These are phyloP conservation scores for Halyomorpha halys DNA, from an alignment of 1,140 invertebrate species.

Conservation along the genomic window DNA sequence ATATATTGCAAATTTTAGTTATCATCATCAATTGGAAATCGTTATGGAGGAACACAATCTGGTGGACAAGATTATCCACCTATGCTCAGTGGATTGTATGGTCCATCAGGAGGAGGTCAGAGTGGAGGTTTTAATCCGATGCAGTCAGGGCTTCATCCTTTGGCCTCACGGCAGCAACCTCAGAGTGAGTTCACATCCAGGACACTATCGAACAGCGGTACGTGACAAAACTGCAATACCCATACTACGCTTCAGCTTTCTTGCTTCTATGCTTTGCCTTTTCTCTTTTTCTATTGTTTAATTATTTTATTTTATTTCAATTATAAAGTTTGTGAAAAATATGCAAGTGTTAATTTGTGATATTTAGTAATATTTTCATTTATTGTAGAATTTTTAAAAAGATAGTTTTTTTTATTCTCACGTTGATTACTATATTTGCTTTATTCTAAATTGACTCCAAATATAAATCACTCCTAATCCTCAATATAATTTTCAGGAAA, in stretches of 20 bases:
- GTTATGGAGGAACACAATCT: neutral
- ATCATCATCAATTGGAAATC: constrained; percentile 4
- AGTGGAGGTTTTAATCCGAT: constrained; percentile 23
- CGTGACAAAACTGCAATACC: constrained; percentile 7
- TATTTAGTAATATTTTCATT: no score
- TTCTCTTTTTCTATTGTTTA: neutral
- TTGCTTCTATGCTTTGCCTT: neutral
- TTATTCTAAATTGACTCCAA: no score
- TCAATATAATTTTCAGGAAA: no score
- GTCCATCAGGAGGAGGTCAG: neutral
- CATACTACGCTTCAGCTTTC: neutral
- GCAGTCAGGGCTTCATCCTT: constrained; percentile 19
- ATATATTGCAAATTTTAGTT: neutral
- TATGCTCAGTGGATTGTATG: neutral
- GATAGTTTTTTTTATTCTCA: no score
- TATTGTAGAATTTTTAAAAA: no score
- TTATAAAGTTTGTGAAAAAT: neutral
- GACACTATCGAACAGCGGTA: constrained; percentile 21
- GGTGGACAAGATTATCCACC: constrained; percentile 1
- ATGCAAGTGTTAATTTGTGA: no score
- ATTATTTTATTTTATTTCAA: neutral
- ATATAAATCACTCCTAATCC: no score
- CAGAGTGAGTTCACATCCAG: constrained; percentile 20
- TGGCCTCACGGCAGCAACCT: neutral
- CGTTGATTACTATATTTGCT: no score